phyloP scores from a whole-genome alignment of 2,113 vertebrate genomes.

The Phaethornis superciliosus region DNA sequence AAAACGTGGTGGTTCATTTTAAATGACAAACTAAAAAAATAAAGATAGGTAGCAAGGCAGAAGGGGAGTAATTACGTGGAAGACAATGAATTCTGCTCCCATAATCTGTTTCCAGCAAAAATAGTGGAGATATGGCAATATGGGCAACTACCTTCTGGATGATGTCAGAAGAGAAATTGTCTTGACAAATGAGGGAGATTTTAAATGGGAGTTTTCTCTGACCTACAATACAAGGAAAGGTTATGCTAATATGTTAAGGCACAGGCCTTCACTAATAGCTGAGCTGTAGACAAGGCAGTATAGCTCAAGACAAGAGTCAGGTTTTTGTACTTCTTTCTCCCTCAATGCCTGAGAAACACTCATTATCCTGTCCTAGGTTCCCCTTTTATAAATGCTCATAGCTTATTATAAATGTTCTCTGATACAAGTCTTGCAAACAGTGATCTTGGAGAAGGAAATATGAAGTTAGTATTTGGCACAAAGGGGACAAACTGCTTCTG shows the following conservation, averaged over 20 bases:
- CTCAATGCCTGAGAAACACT: slow-evolving; percentile 42
- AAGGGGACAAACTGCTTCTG: slow-evolving; percentile 1
- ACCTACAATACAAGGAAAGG: slow-evolving; percentile 51
- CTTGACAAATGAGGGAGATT: slow-evolving; percentile 65
- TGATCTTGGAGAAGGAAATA: slow-evolving; percentile 30
- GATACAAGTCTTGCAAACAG: background rate
- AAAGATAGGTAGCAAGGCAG: background rate
- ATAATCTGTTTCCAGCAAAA: slow-evolving; percentile 27
- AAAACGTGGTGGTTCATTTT: background rate
- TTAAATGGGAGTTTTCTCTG: slow-evolving; percentile 60
- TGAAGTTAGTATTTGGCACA: background rate
- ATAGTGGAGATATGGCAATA: background rate
- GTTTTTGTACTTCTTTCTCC: slow-evolving; percentile 33
- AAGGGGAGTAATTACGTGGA: slow-evolving; percentile 1
- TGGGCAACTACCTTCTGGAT: background rate
- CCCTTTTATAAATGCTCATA: slow-evolving; percentile 36
- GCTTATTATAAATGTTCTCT: slow-evolving; percentile 53
- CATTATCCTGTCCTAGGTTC: slow-evolving; percentile 53
- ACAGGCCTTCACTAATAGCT: slow-evolving; percentile 46
- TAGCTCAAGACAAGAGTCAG: background rate
- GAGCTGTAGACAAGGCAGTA: slow-evolving; percentile 5
- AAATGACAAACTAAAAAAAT: background rate
- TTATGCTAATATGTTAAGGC: slow-evolving; percentile 60
- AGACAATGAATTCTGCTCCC: background rate
- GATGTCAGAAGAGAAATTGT: slow-evolving; percentile 60